Conservation (phyloP, 2,113 vertebrate genomes). For the Limanda limanda region DNA sequence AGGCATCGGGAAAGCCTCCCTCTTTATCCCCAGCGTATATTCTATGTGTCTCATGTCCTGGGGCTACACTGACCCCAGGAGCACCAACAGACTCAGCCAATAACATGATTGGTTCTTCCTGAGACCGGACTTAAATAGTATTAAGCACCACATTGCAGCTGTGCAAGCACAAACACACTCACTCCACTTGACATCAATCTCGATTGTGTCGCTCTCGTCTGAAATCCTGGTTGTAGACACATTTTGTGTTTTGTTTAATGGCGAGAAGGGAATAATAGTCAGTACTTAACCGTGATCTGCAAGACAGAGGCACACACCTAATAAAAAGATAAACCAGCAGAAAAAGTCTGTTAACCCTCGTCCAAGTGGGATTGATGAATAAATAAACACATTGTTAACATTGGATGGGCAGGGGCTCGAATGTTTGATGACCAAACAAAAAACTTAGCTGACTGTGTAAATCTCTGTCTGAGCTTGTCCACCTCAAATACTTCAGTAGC, state of each 20-base stretch:
- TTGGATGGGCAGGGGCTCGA: constrained; percentile 37
- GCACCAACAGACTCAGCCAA: constrained; percentile 64
- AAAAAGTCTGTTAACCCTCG: constrained; percentile 20
- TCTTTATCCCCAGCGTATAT: constrained; percentile 63
- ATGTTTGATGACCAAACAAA: constrained; percentile 60
- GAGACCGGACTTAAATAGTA: constrained; percentile 73
- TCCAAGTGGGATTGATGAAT: constrained; percentile 4
- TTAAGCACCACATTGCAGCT: constrained; percentile 66
- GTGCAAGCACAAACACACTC: constrained; percentile 48
- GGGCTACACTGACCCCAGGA: constrained; percentile 73
- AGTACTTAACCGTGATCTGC: background rate
- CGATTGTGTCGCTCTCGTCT: constrained; percentile 22
- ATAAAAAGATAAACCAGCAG: constrained; percentile 13
- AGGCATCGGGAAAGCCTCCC: constrained; percentile 44
- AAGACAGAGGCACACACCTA: constrained; percentile 6
- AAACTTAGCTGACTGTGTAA: constrained; percentile 55
- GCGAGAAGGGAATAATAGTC: background rate
- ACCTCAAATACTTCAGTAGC: constrained; percentile 53
- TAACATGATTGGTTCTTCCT: constrained; percentile 78
- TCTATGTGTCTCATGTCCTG: constrained; percentile 66
- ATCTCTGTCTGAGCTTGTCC: constrained; percentile 51
- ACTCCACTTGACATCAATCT: constrained; percentile 49
- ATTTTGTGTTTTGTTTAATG: constrained; percentile 22
- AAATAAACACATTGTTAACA: constrained; percentile 51
- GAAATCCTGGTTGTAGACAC: constrained; percentile 18